These are phyloP conservation scores for Ceratina japonica DNA, from an alignment of 1,140 invertebrate species.

Conservation along the genomic window DNA sequence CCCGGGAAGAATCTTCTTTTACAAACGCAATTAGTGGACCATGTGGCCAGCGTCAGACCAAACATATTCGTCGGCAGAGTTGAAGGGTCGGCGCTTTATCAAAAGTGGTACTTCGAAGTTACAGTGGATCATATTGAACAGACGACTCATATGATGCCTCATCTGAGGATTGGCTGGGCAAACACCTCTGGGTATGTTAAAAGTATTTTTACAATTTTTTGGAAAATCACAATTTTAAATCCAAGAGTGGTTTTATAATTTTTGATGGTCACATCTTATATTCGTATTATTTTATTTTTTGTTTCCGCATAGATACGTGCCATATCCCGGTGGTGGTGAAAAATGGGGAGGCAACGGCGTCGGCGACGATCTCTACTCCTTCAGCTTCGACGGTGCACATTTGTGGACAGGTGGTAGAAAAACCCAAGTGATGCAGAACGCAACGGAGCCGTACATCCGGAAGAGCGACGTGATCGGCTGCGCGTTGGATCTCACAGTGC, in stretches of 20 bases:
- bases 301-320: conserved; percentile 85
- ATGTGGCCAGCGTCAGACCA: conserved; percentile 97
- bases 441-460: conserved; percentile 88
- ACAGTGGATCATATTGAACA: conserved; percentile 98
- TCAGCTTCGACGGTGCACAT: conserved; percentile 96
- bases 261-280: not conserved
- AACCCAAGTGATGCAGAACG: conserved; percentile 86
- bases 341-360: conserved; percentile 99
- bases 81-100: conserved; percentile 98
- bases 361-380: conserved; percentile 99
- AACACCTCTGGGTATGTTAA: conserved; percentile 90
- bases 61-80: conserved; percentile 99
- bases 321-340: conserved; percentile 97
- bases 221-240: not conserved
- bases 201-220: not conserved
- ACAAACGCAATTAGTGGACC: conserved; percentile 97
- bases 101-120: conserved; percentile 99
- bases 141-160: conserved; percentile 95
- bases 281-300: not conserved
- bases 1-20: conserved; percentile 98
- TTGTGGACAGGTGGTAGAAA: conserved; percentile 97
- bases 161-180: conserved; percentile 98
- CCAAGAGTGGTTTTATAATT: not conserved
- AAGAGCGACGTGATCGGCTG: conserved; percentile 98
- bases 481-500: conserved; percentile 94